These are phyloP conservation scores for Plagiodera versicolora DNA, from an alignment of 2,888 invertebrate genomes.

Conservation along the genomic window DNA sequence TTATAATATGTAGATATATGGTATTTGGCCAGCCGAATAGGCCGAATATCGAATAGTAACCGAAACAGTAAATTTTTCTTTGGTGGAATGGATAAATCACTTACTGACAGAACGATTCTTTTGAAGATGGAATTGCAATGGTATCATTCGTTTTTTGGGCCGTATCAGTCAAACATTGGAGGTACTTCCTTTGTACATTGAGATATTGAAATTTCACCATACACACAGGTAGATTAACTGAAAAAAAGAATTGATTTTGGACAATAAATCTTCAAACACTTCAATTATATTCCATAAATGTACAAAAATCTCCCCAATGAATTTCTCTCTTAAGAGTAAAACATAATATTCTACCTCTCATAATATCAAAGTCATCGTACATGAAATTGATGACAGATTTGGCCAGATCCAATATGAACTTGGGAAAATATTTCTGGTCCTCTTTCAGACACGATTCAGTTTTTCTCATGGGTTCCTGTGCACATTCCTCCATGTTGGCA, in stretches of 20 bases:
- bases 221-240: slow-evolving; percentile 16
- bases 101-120: slow-evolving; percentile 19
- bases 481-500: slow-evolving; percentile 19
- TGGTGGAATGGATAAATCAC: background rate
- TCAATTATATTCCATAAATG: too few relatives aligned
- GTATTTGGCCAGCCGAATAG: too few relatives aligned
- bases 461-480: slow-evolving; percentile 12
- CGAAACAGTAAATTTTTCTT: too few relatives aligned
- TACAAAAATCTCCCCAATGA: too few relatives aligned
- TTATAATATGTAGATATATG: too few relatives aligned
- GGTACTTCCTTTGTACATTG: slow-evolving; percentile 4
- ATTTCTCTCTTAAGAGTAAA: too few relatives aligned
- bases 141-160: slow-evolving; percentile 6
- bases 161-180: slow-evolving; percentile 15
- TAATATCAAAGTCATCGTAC: slow-evolving; percentile 23
- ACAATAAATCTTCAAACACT: background rate
- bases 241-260: background rate
- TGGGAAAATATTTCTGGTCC: slow-evolving; percentile 26
- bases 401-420: slow-evolving; percentile 19
- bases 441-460: slow-evolving; percentile 18
- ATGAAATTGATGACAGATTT: slow-evolving; percentile 25
- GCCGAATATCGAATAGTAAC: too few relatives aligned
- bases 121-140: slow-evolving; percentile 11
- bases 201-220: background rate
- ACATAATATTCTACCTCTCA: slow-evolving; percentile 17